These are phyloP conservation scores for Mugil cephalus DNA, from an alignment of 2,113 vertebrate species.

Conservation along the genomic window DNA sequence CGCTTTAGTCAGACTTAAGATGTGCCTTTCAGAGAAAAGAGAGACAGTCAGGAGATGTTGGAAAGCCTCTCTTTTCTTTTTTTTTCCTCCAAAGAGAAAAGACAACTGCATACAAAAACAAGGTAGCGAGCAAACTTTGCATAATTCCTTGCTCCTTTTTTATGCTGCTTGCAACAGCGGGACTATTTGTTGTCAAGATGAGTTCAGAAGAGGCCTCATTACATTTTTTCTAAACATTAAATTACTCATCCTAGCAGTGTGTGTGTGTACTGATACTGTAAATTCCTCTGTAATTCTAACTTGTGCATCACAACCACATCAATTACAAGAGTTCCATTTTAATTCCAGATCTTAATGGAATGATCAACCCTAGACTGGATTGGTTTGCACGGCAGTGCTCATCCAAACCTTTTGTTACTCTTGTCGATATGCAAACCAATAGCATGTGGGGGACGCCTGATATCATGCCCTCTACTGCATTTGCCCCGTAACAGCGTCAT, in stretches of 20 bases:
- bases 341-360: slow-evolving; percentile 16
- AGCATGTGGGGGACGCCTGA: slow-evolving; percentile 37
- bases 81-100: slow-evolving; percentile 29
- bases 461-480: slow-evolving; percentile 63
- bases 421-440: slow-evolving; percentile 48
- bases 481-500: slow-evolving; percentile 77
- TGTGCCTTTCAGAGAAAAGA: slow-evolving; percentile 74
- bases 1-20: slow-evolving; percentile 81
- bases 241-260: slow-evolving; percentile 5
- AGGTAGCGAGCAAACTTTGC: slow-evolving; percentile 47
- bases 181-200: slow-evolving; percentile 30
- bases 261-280: slow-evolving; percentile 1
- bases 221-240: background rate
- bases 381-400: slow-evolving; percentile 30
- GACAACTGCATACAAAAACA: slow-evolving; percentile 34
- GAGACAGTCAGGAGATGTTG: slow-evolving; percentile 71
- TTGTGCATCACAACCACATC: slow-evolving; percentile 5
- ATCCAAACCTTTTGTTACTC: slow-evolving; percentile 42
- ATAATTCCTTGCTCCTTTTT: slow-evolving; percentile 34
- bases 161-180: background rate
- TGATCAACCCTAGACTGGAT: slow-evolving; percentile 27
- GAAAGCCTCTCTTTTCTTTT: slow-evolving; percentile 53
- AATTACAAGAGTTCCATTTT: slow-evolving; percentile 49
- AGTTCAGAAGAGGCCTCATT: slow-evolving; percentile 15
- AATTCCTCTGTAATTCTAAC: slow-evolving; percentile 9